These are phyloP conservation scores for Harpagus bidentatus DNA, from an alignment of 2,113 vertebrate species.

Conservation along the genomic window DNA sequence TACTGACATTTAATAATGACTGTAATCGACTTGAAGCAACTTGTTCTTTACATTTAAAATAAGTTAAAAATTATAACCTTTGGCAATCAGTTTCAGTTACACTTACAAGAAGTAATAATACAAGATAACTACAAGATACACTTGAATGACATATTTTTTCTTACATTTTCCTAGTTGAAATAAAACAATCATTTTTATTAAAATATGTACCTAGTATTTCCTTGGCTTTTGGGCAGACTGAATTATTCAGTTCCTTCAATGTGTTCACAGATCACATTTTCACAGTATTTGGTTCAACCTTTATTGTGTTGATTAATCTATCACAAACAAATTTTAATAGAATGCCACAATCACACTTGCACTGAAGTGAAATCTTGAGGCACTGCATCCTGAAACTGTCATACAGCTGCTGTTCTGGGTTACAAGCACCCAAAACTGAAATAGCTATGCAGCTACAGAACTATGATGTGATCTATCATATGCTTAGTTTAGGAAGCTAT, in stretches of 20 bases:
- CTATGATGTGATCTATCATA: background rate
- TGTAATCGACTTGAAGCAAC: background rate
- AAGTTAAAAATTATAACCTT: background rate
- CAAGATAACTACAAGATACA: background rate
- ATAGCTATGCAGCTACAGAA: background rate
- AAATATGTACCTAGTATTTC: background rate
- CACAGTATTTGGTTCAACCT: background rate
- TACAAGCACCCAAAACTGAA: background rate
- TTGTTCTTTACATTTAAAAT: background rate
- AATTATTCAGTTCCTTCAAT: background rate
- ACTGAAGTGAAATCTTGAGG: background rate
- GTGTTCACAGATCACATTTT: background rate
- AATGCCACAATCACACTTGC: background rate
- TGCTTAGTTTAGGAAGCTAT: background rate
- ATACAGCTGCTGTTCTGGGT: background rate
- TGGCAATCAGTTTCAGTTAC: background rate
- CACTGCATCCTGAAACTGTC: background rate
- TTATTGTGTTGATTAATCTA: background rate
- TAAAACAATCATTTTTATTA: background rate
- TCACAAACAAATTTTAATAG: background rate
- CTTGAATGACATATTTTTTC: background rate
- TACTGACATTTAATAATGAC: background rate
- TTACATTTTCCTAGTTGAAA: background rate
- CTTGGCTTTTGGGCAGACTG: background rate
- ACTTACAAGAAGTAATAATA: background rate